Conservation (phyloP, 2,888 invertebrate species). For the Falcaria lacertinaria region DNA sequence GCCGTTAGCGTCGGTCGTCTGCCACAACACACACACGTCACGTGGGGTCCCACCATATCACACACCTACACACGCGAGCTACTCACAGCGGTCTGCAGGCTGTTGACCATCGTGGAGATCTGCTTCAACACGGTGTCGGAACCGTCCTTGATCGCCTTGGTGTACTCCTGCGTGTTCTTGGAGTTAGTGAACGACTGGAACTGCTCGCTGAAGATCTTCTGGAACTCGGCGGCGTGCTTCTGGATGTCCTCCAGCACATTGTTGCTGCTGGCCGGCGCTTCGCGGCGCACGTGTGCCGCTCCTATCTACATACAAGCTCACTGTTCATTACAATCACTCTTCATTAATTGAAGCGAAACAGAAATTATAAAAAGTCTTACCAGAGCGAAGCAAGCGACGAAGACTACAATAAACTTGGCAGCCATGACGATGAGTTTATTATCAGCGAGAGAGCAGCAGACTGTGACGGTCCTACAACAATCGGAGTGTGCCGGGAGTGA, state of each 20-base stretch:
- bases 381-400: conserved; percentile 55
- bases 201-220: conserved; percentile 52
- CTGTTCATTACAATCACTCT: neutral
- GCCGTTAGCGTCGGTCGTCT: conserved; percentile 59
- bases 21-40: conserved; percentile 2
- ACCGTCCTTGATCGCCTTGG: conserved; percentile 58
- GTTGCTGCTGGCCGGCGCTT: conserved; percentile 29
- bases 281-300: conserved; percentile 51
- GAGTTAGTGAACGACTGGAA: conserved; percentile 46
- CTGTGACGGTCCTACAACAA: conserved; percentile 28
- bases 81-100: conserved; percentile 57
- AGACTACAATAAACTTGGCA: conserved; percentile 45
- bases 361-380: conserved; percentile 50
- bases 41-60: neutral
- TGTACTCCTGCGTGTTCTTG: conserved; percentile 54
- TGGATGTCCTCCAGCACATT: conserved; percentile 43
- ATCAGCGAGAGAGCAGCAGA: conserved; percentile 6
- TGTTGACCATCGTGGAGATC: conserved; percentile 40
- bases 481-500: conserved; percentile 32
- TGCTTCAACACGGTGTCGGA: conserved; percentile 51
- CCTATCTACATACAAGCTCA: conserved; percentile 30
- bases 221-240: conserved; percentile 54
- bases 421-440: conserved; percentile 35
- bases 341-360: no score
- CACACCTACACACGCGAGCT: no score